A percentile compares a stretch with the other conserved stretches of the same genome.
These are phyloP conservation scores for Aromia moschata DNA, from an alignment of 2,888 invertebrate species.

Conservation along the genomic window DNA sequence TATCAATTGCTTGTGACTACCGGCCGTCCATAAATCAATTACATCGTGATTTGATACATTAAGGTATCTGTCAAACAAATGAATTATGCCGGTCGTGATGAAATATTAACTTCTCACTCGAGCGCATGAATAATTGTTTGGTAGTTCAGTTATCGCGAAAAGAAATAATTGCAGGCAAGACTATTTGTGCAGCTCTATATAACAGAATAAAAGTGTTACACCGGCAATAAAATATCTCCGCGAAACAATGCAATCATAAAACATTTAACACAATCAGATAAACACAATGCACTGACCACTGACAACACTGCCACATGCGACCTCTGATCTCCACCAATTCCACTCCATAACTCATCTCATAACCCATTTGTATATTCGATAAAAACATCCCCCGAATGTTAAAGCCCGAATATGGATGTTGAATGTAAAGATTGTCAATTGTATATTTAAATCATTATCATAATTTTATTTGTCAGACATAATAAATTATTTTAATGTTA, in stretches of 20 bases:
- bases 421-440: slow-evolving; percentile 2
- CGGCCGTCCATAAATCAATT: slow-evolving; percentile 61
- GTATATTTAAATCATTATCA: slow-evolving; percentile 12
- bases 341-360: slow-evolving; percentile 51
- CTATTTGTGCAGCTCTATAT: slow-evolving; percentile 7
- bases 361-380: slow-evolving; percentile 37
- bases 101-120: slow-evolving; percentile 59
- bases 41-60: slow-evolving; percentile 63
- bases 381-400: slow-evolving; percentile 36
- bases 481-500: background rate
- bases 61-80: slow-evolving; percentile 59
- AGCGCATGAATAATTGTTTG: slow-evolving; percentile 44
- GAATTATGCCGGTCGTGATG: slow-evolving; percentile 58
- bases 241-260: slow-evolving; percentile 56
- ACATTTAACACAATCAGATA: slow-evolving; percentile 57
- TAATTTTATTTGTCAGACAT: slow-evolving; percentile 9
- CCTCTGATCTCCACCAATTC: slow-evolving; percentile 51
- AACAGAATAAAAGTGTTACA: slow-evolving; percentile 28
- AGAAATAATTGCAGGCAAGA: slow-evolving; percentile 11
- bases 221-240: slow-evolving; percentile 39
- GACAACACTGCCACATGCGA: slow-evolving; percentile 52
- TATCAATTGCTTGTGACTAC: slow-evolving; percentile 63
- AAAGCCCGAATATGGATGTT: slow-evolving; percentile 20
- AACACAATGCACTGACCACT: slow-evolving; percentile 54
- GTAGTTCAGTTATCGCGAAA: slow-evolving; percentile 20